Conservation (phyloP, 2,113 vertebrate species). For the Geococcyx californianus region DNA sequence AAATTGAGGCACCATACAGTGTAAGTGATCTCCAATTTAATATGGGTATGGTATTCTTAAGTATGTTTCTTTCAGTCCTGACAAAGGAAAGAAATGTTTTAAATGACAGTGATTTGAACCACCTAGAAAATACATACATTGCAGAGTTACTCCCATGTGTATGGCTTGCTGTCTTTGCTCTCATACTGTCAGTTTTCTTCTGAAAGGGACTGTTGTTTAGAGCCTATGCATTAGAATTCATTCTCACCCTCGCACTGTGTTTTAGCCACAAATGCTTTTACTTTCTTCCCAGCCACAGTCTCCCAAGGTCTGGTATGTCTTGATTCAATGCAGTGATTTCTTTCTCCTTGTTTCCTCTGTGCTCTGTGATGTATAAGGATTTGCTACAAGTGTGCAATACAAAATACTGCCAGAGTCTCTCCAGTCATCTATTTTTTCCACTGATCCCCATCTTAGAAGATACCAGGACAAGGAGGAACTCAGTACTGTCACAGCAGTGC, state of each 20-base stretch:
- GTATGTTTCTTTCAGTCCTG: background rate
- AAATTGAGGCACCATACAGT: background rate
- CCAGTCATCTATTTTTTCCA: accelerated
- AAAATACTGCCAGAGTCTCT: background rate
- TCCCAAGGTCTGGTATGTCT: constrained; percentile 2
- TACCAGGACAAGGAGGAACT: background rate
- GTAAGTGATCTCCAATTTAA: background rate
- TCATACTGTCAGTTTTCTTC: background rate
- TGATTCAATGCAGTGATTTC: background rate
- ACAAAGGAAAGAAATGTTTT: background rate
- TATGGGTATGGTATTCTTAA: background rate
- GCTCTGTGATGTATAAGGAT: background rate
- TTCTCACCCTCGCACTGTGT: background rate
- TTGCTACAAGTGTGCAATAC: background rate
- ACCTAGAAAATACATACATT: background rate
- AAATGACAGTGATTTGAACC: background rate
- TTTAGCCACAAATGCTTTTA: background rate
- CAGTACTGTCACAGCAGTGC: background rate
- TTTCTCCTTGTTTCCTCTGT: background rate
- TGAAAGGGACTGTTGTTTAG: constrained; percentile 46
- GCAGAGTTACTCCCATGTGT: background rate
- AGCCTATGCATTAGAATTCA: constrained; percentile 27
- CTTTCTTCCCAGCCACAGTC: background rate
- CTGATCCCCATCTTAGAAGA: background rate
- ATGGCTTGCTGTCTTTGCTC: background rate